A percentile compares a stretch with the other conserved stretches of the same genome.
These are phyloP conservation scores for Eupelmus urozonus DNA, from an alignment of 2,888 invertebrate species.

Conservation along the genomic window DNA sequence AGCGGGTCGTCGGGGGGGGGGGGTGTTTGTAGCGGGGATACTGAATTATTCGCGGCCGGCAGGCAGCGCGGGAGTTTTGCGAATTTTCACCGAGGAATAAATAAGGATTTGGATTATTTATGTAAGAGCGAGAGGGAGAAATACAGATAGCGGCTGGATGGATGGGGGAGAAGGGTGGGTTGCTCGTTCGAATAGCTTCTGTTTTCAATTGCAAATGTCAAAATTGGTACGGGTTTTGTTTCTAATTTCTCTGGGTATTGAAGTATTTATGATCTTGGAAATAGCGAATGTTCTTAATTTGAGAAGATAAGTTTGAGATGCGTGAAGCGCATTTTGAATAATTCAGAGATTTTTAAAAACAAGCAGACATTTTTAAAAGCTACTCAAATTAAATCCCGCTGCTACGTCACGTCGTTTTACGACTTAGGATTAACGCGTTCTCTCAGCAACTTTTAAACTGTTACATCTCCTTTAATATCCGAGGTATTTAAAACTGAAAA, in stretches of 20 bases:
- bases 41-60: constrained; percentile 40
- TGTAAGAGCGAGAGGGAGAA: background rate
- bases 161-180: background rate
- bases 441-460: background rate
- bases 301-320: no score
- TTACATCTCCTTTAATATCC: constrained; percentile 1
- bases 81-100: constrained; percentile 28
- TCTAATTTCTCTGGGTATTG: no score
- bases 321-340: no score
- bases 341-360: no score
- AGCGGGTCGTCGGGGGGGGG: background rate
- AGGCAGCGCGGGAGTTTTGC: constrained; percentile 12
- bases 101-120: constrained; percentile 49
- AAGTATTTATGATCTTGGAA: no score
- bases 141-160: constrained; percentile 15
- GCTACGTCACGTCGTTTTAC: constrained; percentile 6
- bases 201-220: no score
- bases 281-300: no score
- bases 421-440: constrained; percentile 1
- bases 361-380: background rate
- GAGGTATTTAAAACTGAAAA: background rate
- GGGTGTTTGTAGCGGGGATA: constrained; percentile 7
- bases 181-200: no score
- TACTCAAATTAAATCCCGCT: background rate
- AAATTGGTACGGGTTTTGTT: no score